Evolutionary conservation across 2,113 vertebrate genomes (phyloP), one percentile per base, ranked within the genome.

Genomic region (Sylvietta virens): DNA sequence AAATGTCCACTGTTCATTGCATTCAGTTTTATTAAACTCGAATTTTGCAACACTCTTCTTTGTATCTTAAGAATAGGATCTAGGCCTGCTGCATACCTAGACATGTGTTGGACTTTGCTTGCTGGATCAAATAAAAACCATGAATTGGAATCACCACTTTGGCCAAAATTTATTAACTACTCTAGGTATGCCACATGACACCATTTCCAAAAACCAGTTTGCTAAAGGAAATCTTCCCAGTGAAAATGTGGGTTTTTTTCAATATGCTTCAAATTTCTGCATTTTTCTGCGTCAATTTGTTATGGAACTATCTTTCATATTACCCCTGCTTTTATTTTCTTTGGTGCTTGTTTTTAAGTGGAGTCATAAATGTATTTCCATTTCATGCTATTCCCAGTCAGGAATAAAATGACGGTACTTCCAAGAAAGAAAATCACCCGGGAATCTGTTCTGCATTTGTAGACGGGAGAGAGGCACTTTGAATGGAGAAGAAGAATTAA

Each of bases 371-470:
- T 31, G 28, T 66, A 94, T 90, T 92, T 90, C 77, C 90, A 96
- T 77, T 90, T 88, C 77, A 90, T 71, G 62, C 67, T 96, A 93
- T 90, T 97, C 26, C 54, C 74, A 83, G 66, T 53, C 64, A 92
- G 74, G 74, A 96, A 94, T 67, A 95, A 95, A 94, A 88, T 81
- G 60, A 92, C 21, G 6, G 86, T 40, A 89, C 77, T 96, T 96
- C 69, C 95, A 96, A 95, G 93, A 72, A 87, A 91, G 78, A 96
- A 95, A 97, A 97, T 93, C 92, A 91, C 78, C 87, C 88, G 54
- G 45, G 85, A 96, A 95, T 96, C 92, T 96, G 97, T 88, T 96
- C 94, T 91, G 86, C 91, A 94, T 97, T 97, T 97, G 92, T 90
- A 96, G 91, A 88, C 80, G 91, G 73, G 60, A 95, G 60, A 91